Evolutionary conservation across 1,140 invertebrate species (phyloP), one percentile per base, ranked within the genome.

Genomic region (Drosophila sechellia): DNA sequence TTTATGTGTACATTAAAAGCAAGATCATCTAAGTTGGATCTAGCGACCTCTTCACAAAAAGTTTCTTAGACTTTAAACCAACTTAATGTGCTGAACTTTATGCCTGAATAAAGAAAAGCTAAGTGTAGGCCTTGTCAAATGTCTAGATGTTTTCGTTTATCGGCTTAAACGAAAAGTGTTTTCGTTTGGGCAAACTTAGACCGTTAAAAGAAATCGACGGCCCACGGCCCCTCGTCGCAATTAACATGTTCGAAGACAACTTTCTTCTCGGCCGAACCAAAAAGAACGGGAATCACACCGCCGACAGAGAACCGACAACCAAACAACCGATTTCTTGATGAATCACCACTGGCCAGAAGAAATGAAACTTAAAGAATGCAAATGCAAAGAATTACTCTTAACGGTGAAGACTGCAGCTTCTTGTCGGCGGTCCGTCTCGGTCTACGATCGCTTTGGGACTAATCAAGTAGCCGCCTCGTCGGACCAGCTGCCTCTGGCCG

Each of bases 181-280:
- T 60, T 48, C 25, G 13, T 13, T 27, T 34, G 35, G 61, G 49
- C 49, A 46, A 46, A 15, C n/a, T 15, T 11, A 56, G 50, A 74
- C 50, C 58, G 70, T 64, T 59, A 77, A 66, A 68, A 77, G 73
- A 77, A 77, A 77, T 77, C 74, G 49, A 54, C 37, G 13, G 22
- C 22, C n/a, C 1, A 34, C 11, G 40, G 43, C 25, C 45, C 46
- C 52, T 53, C 55, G 75, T 63, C 56, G 73, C 79, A 87, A 83
- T 87, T 89, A 87, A 83, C 84, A 83, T 87, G 84, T 89, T 79
- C 60, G 25, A 56, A 60, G 68, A 74, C 77, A 87, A 89, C 84
- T 89, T 89, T 89, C 84, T 81, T 89, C 52, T 55, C 43, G 10
- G 31, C 55, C 39, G 39, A 56, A 45, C 37, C 37, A 13, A 42